Evolutionary conservation across 1,140 invertebrate species (phyloP).

Genomic region (Antheraea pernyi): DNA sequence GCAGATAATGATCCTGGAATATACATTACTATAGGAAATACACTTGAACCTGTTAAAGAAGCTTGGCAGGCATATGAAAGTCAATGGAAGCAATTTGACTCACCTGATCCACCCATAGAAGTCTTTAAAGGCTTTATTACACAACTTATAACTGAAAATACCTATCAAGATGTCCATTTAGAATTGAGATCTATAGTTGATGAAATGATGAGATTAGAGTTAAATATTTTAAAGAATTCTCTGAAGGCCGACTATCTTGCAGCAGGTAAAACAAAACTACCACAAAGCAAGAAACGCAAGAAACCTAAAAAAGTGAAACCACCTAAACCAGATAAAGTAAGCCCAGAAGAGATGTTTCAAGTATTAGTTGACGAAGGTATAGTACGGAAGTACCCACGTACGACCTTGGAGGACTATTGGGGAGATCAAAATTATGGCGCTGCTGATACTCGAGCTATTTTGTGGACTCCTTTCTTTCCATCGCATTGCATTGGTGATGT

Average conservation of each 20-base stretch:
- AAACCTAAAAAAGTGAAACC: slow-evolving; percentile 53
- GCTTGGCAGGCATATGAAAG: slow-evolving; percentile 56
- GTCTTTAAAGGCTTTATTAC: slow-evolving; percentile 57
- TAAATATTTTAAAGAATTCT: slow-evolving; percentile 52
- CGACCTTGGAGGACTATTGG: slow-evolving; percentile 61
- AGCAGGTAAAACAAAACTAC: slow-evolving; percentile 40
- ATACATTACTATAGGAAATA: slow-evolving; percentile 44
- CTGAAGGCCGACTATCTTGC: slow-evolving; percentile 51
- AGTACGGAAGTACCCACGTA: slow-evolving; percentile 53
- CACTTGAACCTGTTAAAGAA: slow-evolving; percentile 36
- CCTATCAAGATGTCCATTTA: slow-evolving; percentile 53
- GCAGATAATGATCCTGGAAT: slow-evolving; percentile 67
- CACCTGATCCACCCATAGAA: slow-evolving; percentile 40
- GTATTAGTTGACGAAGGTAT: slow-evolving; percentile 62
- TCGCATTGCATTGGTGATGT: slow-evolving; percentile 60
- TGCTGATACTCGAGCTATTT: slow-evolving; percentile 56
- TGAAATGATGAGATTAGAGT: slow-evolving; percentile 67
- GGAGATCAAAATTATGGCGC: slow-evolving; percentile 65
- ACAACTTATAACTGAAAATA: slow-evolving; percentile 55
- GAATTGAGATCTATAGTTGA: slow-evolving; percentile 63
- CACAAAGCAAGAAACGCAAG: slow-evolving; percentile 52
- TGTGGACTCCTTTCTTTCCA: slow-evolving; percentile 64
- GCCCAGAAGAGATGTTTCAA: slow-evolving; percentile 61
- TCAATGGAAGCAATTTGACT: slow-evolving; percentile 58
- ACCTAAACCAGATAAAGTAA: slow-evolving; percentile 52